Evolutionary conservation across 2,797 vertebrate genomes (phyloP), one percentile per base, ranked within the genome.

Genomic region (Dallia pectoralis): DNA sequence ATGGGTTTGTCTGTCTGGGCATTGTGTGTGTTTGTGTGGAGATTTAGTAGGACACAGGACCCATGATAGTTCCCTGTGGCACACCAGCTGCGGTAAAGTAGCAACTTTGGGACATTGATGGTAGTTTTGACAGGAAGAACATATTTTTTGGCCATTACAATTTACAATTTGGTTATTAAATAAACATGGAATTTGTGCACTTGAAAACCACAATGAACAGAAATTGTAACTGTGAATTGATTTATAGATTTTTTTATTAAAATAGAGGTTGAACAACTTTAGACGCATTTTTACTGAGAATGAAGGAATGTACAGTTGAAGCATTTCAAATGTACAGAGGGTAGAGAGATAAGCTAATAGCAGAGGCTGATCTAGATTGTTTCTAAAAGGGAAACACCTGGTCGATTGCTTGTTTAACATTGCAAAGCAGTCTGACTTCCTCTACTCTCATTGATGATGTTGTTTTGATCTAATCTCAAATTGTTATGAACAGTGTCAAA

Each of bases 401-500:
- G 15, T 71, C 44, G 2, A 71, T 71, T 25, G 5, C 69, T 44
- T 47, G 33, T 66, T 77, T 66, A 63, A 36, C 51, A 29, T 65
- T 62, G 68, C 40, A 68, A 67, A 64, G 36, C 53, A 70, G n/a
- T 11, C 48, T 8, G 27, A 22, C 59, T 53, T 69, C 62, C 64
- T 70, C 49, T 27, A 66, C 49, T 73, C 36, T 27, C 33, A 33
- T 70, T 51, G 63, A 72, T 25, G 48, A 32, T 30, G 30, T 27
- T 14, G 22, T 68, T 63, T 72, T 77, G 65, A 77, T 74, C 69
- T 77, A 32, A 74, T 80, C 29, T 71, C 69, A 65, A 33, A 22
- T 72, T 69, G 48, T 73, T 79, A 79, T 78, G 79, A 84, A 72
- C 62, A 71, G 40, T 40, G 74, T 76, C 70, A 78, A 77, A 29